phyloP scores from a whole-genome alignment of 2,797 vertebrate genomes.

The Sphenodon punctatus region DNA sequence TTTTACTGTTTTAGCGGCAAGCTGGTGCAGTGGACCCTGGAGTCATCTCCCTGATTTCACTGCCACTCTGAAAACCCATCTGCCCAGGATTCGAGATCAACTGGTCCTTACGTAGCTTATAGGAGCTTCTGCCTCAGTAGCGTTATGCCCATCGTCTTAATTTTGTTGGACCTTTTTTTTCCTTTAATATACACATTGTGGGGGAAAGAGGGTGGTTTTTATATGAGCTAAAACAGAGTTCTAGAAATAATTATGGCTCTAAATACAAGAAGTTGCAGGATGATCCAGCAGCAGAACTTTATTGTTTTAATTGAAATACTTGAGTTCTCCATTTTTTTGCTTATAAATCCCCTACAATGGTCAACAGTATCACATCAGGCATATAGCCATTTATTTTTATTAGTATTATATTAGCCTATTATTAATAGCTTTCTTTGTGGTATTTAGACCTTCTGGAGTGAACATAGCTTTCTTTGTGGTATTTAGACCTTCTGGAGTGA shows the following conservation, averaged over 20 bases:
- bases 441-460: background rate
- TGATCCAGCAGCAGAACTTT: background rate
- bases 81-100: too few relatives aligned
- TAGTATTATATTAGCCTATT: too few relatives aligned
- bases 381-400: too few relatives aligned
- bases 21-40: too few relatives aligned
- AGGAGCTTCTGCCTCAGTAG: too few relatives aligned
- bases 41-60: too few relatives aligned
- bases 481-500: background rate
- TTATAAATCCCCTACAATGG: accelerated
- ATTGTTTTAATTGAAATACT: slow-evolving; percentile 7
- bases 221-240: slow-evolving; percentile 16
- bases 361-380: background rate
- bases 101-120: too few relatives aligned
- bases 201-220: too few relatives aligned
- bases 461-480: background rate
- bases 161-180: slow-evolving; percentile 44
- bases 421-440: background rate
- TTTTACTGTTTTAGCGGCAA: too few relatives aligned
- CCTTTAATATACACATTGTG: slow-evolving; percentile 63
- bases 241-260: background rate
- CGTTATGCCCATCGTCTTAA: slow-evolving; percentile 56
- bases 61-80: too few relatives aligned
- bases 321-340: background rate
- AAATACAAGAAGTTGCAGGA: background rate